Percentiles rank a stretch among this genome's conserved stretches.
phyloP scores from a whole-genome alignment of 2,797 vertebrate species.

The Chelon labrosus region DNA sequence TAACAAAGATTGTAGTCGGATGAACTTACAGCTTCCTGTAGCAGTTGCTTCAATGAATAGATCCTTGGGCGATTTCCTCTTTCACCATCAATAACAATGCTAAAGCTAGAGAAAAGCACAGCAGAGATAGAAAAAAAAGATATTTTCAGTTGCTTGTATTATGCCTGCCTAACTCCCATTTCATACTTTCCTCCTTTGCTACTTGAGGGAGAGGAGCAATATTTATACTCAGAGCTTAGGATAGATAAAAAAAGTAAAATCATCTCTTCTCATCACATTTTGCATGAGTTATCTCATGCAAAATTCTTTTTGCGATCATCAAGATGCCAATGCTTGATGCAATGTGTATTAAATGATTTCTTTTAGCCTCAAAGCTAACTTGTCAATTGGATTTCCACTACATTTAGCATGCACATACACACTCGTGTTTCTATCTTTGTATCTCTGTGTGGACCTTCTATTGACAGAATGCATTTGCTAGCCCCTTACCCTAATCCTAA shows the following conservation, averaged over 20 bases:
- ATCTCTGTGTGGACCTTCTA: too few species aligned
- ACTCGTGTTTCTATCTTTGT: too few species aligned
- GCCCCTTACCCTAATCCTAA: too few species aligned
- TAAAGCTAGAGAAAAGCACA: conserved; percentile 86
- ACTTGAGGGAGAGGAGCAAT: conserved; percentile 41
- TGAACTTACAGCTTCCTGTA: conserved; percentile 94
- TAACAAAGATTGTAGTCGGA: conserved; percentile 12
- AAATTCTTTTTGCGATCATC: conserved; percentile 8
- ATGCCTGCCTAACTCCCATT: conserved; percentile 57
- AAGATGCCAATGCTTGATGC: conserved; percentile 1
- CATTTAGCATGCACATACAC: too few species aligned
- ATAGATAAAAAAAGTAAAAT: too few species aligned
- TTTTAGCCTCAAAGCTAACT: background rate
- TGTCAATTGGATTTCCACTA: conserved; percentile 1
- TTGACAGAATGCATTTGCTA: too few species aligned
- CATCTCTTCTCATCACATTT: too few species aligned
- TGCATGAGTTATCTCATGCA: background rate
- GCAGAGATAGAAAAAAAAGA: conserved; percentile 42
- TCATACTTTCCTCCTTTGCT: conserved; percentile 67
- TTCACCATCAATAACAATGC: conserved; percentile 93
- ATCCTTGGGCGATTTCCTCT: conserved; percentile 93
- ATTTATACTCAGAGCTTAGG: conserved; percentile 50
- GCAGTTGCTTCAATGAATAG: conserved; percentile 95
- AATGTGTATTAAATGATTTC: background rate
- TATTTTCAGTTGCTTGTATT: conserved; percentile 74